phyloP scores from a whole-genome alignment of 2,888 invertebrate species.

The Resseliella maxima region DNA sequence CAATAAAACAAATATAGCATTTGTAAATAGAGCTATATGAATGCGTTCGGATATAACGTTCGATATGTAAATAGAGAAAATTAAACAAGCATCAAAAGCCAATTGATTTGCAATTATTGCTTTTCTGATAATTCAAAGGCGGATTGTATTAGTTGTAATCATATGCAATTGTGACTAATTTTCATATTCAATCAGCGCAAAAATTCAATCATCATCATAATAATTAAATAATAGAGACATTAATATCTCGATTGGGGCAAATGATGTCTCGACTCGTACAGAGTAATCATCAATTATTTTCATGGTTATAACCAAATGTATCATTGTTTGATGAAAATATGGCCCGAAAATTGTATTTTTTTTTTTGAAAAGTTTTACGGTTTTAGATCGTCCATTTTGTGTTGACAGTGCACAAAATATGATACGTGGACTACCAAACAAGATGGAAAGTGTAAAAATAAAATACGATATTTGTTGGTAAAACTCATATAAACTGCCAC shows the following conservation, averaged over 20 bases:
- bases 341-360: not conserved
- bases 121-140: too few species aligned
- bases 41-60: not conserved
- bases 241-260: not conserved
- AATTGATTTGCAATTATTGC: slow-evolving; percentile 29
- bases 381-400: not conserved
- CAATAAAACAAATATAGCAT: slow-evolving; percentile 8
- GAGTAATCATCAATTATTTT: too few species aligned
- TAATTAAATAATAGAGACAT: slow-evolving; percentile 30
- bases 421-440: not conserved
- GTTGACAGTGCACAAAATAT: not conserved
- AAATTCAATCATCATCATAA: not conserved
- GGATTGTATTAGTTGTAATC: not conserved
- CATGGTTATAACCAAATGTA: too few species aligned
- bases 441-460: not conserved
- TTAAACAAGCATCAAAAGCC: slow-evolving; percentile 46
- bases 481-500: slow-evolving; percentile 28
- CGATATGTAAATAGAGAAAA: slow-evolving; percentile 24
- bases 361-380: not conserved
- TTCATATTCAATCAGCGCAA: too few species aligned
- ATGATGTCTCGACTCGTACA: slow-evolving; percentile 17
- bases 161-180: not conserved
- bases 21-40: slow-evolving; percentile 31
- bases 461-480: not conserved
- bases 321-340: not conserved